Percentiles rank a stretch among this genome's conserved stretches.
phyloP scores from a whole-genome alignment of 1,140 invertebrate species.

The Matsumurasca onukii region DNA sequence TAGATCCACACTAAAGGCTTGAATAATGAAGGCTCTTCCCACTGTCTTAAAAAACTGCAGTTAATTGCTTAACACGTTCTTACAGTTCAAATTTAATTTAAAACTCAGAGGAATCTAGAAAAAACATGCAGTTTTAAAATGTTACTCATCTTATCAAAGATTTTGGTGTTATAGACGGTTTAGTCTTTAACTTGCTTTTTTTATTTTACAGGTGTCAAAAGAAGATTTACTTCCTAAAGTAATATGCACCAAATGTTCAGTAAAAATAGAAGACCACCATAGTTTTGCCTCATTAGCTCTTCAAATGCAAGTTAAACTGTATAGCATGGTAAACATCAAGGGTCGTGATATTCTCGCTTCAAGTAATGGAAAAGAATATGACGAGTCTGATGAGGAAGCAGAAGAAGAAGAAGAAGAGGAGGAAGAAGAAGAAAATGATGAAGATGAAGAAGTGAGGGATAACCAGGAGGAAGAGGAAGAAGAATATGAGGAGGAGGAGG shows the following conservation, averaged over 20 bases:
- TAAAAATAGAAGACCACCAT: slow-evolving; percentile 56
- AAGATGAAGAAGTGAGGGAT: slow-evolving; percentile 1
- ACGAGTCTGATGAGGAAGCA: slow-evolving; percentile 36
- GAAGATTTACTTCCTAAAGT: slow-evolving; percentile 59
- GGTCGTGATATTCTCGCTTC: background rate
- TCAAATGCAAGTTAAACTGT: slow-evolving; percentile 55
- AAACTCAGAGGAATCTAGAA: too few relatives aligned
- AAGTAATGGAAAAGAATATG: slow-evolving; percentile 42
- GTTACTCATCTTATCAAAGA: too few relatives aligned
- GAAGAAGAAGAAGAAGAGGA: slow-evolving; percentile 13
- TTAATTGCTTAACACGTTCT: too few relatives aligned
- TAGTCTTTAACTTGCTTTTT: too few relatives aligned
- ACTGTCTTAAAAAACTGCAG: too few relatives aligned
- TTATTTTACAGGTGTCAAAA: slow-evolving; percentile 48
- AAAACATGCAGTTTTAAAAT: too few relatives aligned
- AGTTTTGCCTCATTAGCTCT: slow-evolving; percentile 58
- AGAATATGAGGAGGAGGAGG: slow-evolving; percentile 38
- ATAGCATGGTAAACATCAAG: slow-evolving; percentile 24
- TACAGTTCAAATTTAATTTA: too few relatives aligned
- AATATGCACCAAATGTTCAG: slow-evolving; percentile 55
- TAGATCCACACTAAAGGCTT: too few relatives aligned
- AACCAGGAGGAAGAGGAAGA: slow-evolving; percentile 1
- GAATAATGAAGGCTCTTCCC: too few relatives aligned
- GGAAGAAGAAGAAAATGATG: slow-evolving; percentile 7
- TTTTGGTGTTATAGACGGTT: too few relatives aligned